A percentile compares a stretch with the other conserved stretches of the same genome.
phyloP scores from a whole-genome alignment of 30 jellyfish, hydroid and myxozoan genomes.

The Clytia hemisphaerica region DNA sequence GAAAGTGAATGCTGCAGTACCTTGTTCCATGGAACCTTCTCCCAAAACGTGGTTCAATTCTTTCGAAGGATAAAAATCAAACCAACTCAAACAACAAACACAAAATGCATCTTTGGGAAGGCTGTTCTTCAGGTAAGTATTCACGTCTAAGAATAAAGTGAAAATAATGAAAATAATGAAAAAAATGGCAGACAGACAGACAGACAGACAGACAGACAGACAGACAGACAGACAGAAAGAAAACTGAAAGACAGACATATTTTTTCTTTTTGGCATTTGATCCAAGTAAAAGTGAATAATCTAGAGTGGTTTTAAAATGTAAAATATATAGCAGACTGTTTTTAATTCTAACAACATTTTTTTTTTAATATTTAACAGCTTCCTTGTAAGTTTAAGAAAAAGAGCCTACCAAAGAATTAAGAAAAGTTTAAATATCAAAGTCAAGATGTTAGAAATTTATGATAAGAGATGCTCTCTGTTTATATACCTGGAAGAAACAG shows the following conservation, averaged over 20 bases:
- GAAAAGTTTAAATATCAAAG: background rate
- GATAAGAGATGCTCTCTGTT: background rate
- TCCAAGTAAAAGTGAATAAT: too few species aligned
- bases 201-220: background rate
- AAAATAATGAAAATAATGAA: background rate
- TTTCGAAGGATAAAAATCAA: conserved; percentile 82
- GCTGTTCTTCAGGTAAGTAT: conserved; percentile 36
- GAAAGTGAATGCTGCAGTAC: conserved; percentile 82
- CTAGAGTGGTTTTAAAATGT: too few species aligned
- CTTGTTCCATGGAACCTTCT: conserved; percentile 62
- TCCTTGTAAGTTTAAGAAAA: background rate
- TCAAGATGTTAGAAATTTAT: background rate
- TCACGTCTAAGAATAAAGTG: conserved; percentile 39
- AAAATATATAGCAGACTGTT: too few species aligned
- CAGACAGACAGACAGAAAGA: background rate
- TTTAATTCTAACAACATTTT: too few species aligned
- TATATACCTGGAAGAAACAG: conserved; percentile 61
- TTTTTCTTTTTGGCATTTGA: too few species aligned
- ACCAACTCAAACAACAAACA: conserved; percentile 76
- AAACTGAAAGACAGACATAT: too few species aligned
- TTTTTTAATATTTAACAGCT: too few species aligned
- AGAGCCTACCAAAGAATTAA: background rate
- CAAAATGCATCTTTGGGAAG: conserved; percentile 67
- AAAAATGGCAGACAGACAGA: background rate
- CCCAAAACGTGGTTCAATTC: conserved; percentile 74